A percentile compares a stretch with the other conserved stretches of the same genome.
phyloP scores from a whole-genome alignment of 1,140 invertebrate species.

The Sitodiplosis mosellana region DNA sequence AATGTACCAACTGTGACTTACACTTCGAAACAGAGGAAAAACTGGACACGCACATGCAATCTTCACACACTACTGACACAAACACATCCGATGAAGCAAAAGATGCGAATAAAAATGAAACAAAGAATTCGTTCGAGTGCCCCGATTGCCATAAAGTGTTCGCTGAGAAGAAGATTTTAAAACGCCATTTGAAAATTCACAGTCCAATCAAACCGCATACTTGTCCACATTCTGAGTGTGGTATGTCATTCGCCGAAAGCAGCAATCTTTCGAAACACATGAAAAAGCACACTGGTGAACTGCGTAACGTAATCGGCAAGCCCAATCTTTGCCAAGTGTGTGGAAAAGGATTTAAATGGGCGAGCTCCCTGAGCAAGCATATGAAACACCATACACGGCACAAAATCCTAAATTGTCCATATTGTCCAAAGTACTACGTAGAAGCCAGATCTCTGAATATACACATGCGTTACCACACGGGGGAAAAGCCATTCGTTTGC shows the following conservation, averaged over 20 bases:
- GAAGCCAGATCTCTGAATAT: constrained; percentile 14
- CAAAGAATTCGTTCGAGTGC: constrained; percentile 17
- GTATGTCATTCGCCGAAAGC: constrained; percentile 30
- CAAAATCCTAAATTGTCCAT: constrained; percentile 23
- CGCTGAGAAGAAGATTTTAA: constrained; percentile 27
- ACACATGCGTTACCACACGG: constrained; percentile 19
- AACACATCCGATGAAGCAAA: not conserved
- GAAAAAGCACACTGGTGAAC: constrained; percentile 30
- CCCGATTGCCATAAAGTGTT: constrained; percentile 27
- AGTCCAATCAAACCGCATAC: constrained; percentile 25
- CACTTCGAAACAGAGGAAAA: too few species aligned
- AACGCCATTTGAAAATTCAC: constrained; percentile 28
- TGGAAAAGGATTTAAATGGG: constrained; percentile 26
- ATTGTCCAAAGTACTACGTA: constrained; percentile 26
- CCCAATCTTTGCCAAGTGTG: constrained; percentile 27
- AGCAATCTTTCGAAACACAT: constrained; percentile 30
- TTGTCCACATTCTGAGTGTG: constrained; percentile 29
- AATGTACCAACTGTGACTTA: too few species aligned
- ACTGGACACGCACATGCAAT: too few species aligned
- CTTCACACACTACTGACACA: not conserved
- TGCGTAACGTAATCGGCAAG: constrained; percentile 25
- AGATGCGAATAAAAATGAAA: constrained; percentile 1
- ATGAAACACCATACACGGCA: constrained; percentile 29
- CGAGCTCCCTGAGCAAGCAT: constrained; percentile 27
- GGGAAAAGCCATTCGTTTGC: constrained; percentile 28